phyloP scores from a whole-genome alignment of 2,797 vertebrate species.

The Lophotriccus pileatus region DNA sequence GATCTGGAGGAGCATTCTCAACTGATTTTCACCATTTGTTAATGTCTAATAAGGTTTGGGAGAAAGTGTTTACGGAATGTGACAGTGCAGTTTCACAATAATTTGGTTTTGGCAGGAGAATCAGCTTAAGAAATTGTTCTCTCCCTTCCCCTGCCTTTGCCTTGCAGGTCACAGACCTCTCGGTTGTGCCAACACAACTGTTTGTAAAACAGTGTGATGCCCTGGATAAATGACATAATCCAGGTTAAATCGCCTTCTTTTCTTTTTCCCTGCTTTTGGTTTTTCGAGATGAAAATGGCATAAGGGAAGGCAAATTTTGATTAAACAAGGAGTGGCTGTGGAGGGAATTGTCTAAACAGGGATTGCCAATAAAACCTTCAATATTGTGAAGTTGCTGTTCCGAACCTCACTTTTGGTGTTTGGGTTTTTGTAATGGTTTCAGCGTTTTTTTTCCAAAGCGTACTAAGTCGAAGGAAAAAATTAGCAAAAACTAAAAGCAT shows the following conservation, averaged over 20 bases:
- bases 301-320: neutral
- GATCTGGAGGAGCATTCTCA: neutral
- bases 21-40: neutral
- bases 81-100: constrained; percentile 3
- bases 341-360: neutral
- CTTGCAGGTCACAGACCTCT: neutral
- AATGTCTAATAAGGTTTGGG: neutral
- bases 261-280: neutral
- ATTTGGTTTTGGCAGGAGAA: constrained; percentile 20
- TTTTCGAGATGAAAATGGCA: neutral
- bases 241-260: neutral
- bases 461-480: neutral
- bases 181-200: neutral
- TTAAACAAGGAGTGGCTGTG: neutral
- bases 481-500: neutral
- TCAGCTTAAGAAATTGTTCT: constrained; percentile 20
- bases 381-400: neutral
- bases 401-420: neutral
- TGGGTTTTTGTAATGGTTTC: neutral
- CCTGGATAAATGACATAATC: neutral
- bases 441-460: neutral
- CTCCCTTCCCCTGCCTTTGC: neutral
- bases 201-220: constrained; percentile 10
- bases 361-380: neutral
- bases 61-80: neutral